These are phyloP conservation scores for Eulemur coronatus DNA, from an alignment of 2,797 vertebrate genomes.

Conservation along the genomic window DNA sequence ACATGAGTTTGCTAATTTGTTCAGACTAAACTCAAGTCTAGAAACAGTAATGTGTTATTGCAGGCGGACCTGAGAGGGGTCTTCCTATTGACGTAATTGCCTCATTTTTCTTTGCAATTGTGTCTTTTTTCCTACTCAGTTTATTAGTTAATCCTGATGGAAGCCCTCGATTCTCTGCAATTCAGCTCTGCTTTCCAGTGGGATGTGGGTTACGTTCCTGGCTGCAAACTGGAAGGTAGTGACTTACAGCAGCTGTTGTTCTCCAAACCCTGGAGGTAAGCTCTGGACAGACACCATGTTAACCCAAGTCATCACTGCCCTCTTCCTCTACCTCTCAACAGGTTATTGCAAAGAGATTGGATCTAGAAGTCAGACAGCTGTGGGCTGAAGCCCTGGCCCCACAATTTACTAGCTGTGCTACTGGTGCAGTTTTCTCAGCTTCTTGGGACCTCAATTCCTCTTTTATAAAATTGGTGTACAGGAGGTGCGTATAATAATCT, in stretches of 20 bases:
- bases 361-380: neutral
- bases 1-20: neutral
- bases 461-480: neutral
- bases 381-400: neutral
- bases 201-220: neutral
- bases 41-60: neutral
- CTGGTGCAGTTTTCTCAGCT: no score
- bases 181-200: accelerated
- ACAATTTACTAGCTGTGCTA: no score
- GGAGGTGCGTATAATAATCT: neutral
- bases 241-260: neutral
- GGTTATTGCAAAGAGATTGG: neutral
- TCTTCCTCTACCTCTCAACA: neutral
- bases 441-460: neutral
- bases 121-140: neutral
- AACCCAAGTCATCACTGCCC: neutral
- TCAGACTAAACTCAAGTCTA: neutral
- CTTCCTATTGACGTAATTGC: neutral
- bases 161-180: accelerated
- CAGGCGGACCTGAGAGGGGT: accelerated
- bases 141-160: neutral
- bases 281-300: no score
- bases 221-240: neutral
- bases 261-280: neutral
- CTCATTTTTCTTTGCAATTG: neutral